phyloP scores from a whole-genome alignment of 2,113 vertebrate species.

The Lontra canadensis region DNA sequence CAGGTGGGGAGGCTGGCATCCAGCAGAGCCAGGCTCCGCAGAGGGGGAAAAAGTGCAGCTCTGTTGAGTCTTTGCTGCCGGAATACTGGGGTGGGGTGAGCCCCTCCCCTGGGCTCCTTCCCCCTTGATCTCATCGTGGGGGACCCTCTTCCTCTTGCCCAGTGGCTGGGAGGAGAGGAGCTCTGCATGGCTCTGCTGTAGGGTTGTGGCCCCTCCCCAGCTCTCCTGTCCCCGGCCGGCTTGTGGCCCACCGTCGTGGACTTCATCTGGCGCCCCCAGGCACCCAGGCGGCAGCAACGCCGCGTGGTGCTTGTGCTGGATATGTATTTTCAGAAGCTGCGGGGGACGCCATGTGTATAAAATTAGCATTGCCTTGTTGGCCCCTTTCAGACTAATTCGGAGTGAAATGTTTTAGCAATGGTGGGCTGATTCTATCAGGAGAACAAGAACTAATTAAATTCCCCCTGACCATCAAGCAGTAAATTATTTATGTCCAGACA shows the following conservation, averaged over 20 bases:
- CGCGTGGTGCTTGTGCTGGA: neutral
- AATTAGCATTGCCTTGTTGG: constrained; percentile 87
- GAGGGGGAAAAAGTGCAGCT: too few relatives aligned
- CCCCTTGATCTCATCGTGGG: accelerated
- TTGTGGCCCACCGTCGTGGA: accelerated
- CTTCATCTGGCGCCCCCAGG: accelerated
- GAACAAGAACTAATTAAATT: constrained; percentile 87
- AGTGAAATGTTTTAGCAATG: constrained; percentile 88
- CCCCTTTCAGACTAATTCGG: constrained; percentile 88
- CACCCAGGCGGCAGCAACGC: accelerated
- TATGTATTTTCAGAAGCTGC: constrained; percentile 79
- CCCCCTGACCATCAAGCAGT: constrained; percentile 87
- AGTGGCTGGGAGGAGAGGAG: neutral
- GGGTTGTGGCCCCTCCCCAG: neutral
- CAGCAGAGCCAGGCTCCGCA: neutral
- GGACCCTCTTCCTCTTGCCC: neutral
- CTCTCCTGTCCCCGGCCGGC: accelerated
- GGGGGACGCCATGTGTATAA: constrained; percentile 82
- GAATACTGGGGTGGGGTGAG: neutral
- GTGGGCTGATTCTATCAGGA: constrained; percentile 90
- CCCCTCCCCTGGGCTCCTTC: too few relatives aligned
- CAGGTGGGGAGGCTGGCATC: neutral
- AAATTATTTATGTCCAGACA: constrained; percentile 89
- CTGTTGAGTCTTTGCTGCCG: neutral
- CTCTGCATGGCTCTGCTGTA: accelerated